Evolutionary conservation across 2,797 vertebrate genomes (phyloP).

Genomic region (Poeciliopsis gracilis): DNA sequence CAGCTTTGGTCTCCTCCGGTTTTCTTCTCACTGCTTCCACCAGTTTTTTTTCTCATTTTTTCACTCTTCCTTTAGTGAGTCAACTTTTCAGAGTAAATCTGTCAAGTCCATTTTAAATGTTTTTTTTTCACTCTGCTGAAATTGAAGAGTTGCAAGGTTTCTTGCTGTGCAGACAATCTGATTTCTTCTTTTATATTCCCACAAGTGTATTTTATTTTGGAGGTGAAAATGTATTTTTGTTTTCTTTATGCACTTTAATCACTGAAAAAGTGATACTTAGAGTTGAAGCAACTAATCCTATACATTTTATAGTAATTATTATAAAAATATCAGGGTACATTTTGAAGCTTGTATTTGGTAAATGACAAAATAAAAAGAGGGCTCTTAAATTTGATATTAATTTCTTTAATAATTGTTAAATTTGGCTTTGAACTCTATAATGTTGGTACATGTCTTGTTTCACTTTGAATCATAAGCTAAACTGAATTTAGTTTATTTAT

Average conservation of each 20-base stretch:
- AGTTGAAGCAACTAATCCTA: neutral
- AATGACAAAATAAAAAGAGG: neutral
- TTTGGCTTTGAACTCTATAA: neutral
- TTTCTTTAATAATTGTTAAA: neutral
- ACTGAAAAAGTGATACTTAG: neutral
- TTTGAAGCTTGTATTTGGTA: neutral
- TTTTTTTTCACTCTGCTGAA: neutral
- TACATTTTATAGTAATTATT: neutral
- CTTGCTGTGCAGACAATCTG: conserved; percentile 16
- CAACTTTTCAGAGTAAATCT: conserved; percentile 17
- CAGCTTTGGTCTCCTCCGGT: conserved; percentile 38
- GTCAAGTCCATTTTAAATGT: neutral
- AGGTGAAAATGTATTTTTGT: neutral
- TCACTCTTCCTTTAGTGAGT: conserved; percentile 26
- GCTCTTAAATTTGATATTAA: neutral
- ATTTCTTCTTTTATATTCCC: conserved; percentile 3
- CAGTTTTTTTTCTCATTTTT: conserved; percentile 5
- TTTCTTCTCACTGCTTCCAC: conserved; percentile 39
- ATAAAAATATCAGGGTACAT: neutral
- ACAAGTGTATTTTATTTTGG: neutral
- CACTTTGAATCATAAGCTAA: neutral
- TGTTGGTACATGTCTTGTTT: neutral
- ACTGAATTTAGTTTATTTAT: neutral
- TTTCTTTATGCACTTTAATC: neutral
- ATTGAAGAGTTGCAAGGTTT: neutral